phyloP scores from a whole-genome alignment of 2,888 invertebrate genomes.

The Agrochola lota region DNA sequence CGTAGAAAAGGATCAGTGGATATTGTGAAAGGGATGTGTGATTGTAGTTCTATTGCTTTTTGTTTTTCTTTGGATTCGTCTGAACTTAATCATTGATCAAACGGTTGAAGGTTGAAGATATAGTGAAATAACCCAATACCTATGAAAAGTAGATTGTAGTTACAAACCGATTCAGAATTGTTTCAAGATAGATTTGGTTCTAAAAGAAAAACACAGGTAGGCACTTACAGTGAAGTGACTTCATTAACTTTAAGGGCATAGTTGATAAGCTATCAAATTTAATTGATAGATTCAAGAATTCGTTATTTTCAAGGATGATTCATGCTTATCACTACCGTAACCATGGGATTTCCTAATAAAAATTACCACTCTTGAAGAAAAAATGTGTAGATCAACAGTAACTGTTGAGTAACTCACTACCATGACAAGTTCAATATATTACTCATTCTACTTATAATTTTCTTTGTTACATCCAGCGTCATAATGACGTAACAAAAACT shows the following conservation, averaged over 20 bases:
- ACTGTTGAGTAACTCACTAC: neutral
- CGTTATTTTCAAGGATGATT: neutral
- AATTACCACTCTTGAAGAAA: neutral
- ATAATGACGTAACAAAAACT: constrained; percentile 8
- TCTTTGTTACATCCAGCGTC: constrained; percentile 11
- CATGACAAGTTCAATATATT: neutral
- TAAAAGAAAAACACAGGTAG: neutral
- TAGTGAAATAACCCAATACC: neutral
- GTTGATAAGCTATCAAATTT: neutral
- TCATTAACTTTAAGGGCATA: neutral
- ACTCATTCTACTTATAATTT: constrained; percentile 13
- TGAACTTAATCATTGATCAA: neutral
- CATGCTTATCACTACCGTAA: neutral
- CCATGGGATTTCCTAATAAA: constrained; percentile 2
- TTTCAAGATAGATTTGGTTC: neutral
- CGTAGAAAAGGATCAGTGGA: neutral
- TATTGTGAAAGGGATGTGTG: neutral
- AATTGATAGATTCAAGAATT: constrained; percentile 5
- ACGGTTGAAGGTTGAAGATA: neutral
- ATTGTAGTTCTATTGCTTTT: neutral
- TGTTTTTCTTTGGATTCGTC: neutral
- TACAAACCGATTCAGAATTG: neutral
- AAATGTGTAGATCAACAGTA: neutral
- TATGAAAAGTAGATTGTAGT: neutral
- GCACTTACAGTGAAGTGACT: neutral